These are phyloP conservation scores for Hybognathus amarus DNA, from an alignment of 2,797 vertebrate genomes.

Conservation along the genomic window DNA sequence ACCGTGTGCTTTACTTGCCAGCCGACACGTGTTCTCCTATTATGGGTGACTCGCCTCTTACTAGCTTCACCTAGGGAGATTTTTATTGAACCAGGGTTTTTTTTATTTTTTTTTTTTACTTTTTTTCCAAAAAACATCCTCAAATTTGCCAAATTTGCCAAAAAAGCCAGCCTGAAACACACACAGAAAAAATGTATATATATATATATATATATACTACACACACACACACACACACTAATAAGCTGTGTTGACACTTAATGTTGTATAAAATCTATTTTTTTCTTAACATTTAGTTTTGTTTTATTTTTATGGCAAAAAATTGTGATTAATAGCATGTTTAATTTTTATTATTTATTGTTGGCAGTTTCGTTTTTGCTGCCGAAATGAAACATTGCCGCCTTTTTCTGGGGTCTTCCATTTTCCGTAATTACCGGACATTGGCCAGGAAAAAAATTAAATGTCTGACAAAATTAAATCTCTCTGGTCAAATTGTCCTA, in stretches of 20 bases:
- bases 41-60: conserved; percentile 26
- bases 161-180: not conserved
- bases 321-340: not conserved
- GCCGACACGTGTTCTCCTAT: conserved; percentile 47
- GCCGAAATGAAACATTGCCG: not conserved
- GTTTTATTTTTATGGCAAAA: not conserved
- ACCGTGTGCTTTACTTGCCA: conserved; percentile 49
- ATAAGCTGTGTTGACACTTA: no score
- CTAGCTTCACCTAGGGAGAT: conserved; percentile 44
- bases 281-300: not conserved
- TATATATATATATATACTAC: no score
- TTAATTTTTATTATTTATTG: not conserved
- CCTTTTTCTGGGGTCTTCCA: no score
- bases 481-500: no score
- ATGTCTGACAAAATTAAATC: no score
- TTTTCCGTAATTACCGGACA: no score
- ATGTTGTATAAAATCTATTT: no score
- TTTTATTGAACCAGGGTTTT: conserved; percentile 42
- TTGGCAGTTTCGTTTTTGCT: not conserved
- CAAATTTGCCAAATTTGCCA: no score
- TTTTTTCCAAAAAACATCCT: no score
- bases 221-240: no score
- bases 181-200: not conserved
- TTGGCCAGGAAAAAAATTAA: no score
- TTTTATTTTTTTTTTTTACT: not conserved